These are phyloP conservation scores for Lathamus discolor DNA, from an alignment of 2,113 vertebrate genomes.

Conservation along the genomic window DNA sequence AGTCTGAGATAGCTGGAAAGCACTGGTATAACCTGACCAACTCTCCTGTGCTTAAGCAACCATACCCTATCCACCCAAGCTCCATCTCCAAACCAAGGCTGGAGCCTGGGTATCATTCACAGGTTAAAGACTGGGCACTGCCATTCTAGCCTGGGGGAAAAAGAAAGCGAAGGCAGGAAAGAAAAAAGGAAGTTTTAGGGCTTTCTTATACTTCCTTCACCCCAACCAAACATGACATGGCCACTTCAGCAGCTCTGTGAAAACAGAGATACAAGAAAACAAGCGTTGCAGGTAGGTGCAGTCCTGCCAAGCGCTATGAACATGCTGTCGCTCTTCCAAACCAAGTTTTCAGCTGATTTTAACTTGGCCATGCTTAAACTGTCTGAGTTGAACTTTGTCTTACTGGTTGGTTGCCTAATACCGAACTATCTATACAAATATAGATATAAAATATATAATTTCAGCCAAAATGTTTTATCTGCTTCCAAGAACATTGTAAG, in stretches of 20 bases:
- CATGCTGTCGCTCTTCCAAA: background rate
- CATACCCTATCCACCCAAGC: background rate
- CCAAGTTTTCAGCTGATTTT: slow-evolving; percentile 8
- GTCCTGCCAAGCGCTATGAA: background rate
- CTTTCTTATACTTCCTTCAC: background rate
- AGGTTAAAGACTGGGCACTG: background rate
- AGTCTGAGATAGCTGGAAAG: background rate
- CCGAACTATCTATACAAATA: slow-evolving; percentile 33
- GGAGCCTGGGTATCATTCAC: background rate
- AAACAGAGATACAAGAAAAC: background rate
- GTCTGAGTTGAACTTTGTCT: background rate
- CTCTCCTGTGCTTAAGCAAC: background rate
- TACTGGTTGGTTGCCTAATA: background rate
- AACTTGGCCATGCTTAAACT: background rate
- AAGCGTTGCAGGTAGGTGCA: background rate
- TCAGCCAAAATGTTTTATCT: slow-evolving; percentile 41
- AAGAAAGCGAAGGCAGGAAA: background rate
- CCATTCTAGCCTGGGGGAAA: background rate
- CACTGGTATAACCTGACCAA: background rate
- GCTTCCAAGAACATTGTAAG: slow-evolving; percentile 46
- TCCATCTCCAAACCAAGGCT: background rate
- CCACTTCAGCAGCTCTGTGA: background rate
- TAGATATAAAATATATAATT: slow-evolving; percentile 54
- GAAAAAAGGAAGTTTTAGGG: background rate
- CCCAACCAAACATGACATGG: rapidly evolving